A percentile compares a stretch with the other conserved stretches of the same genome.
These are phyloP conservation scores for Sericinus montela DNA, from an alignment of 2,888 invertebrate genomes.

Conservation along the genomic window DNA sequence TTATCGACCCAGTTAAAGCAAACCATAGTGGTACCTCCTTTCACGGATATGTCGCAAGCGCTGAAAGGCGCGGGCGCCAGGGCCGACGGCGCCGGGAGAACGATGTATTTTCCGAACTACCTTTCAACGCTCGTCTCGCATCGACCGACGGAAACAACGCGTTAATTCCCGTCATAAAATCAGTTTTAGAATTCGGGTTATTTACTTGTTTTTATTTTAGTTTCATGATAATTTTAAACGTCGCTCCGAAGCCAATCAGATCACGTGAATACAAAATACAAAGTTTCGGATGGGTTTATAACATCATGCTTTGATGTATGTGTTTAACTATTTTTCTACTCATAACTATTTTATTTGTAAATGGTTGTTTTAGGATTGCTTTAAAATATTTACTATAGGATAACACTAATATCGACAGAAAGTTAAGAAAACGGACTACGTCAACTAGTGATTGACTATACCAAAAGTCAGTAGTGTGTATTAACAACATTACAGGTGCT, in stretches of 20 bases:
- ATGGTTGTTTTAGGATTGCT: not conserved
- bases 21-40: slow-evolving; percentile 18
- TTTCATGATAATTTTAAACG: slow-evolving; percentile 75
- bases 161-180: slow-evolving; percentile 80
- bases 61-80: slow-evolving; percentile 44
- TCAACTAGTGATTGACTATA: no score
- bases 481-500: no score
- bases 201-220: slow-evolving; percentile 79
- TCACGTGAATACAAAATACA: slow-evolving; percentile 60
- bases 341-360: not conserved
- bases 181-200: slow-evolving; percentile 78
- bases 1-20: not conserved
- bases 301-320: slow-evolving; percentile 10
- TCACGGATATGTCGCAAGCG: slow-evolving; percentile 53
- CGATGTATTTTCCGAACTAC: slow-evolving; percentile 71
- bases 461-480: no score
- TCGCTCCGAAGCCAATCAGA: slow-evolving; percentile 69
- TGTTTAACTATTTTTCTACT: slow-evolving; percentile 1
- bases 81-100: slow-evolving; percentile 41
- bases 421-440: no score
- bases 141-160: slow-evolving; percentile 78
- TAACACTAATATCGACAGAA: no score
- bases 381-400: not conserved
- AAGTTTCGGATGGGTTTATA: slow-evolving; percentile 23
- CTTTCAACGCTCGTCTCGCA: slow-evolving; percentile 77